Evolutionary conservation across 2,113 vertebrate species (phyloP).

Genomic region (Pachyramphus minor): DNA sequence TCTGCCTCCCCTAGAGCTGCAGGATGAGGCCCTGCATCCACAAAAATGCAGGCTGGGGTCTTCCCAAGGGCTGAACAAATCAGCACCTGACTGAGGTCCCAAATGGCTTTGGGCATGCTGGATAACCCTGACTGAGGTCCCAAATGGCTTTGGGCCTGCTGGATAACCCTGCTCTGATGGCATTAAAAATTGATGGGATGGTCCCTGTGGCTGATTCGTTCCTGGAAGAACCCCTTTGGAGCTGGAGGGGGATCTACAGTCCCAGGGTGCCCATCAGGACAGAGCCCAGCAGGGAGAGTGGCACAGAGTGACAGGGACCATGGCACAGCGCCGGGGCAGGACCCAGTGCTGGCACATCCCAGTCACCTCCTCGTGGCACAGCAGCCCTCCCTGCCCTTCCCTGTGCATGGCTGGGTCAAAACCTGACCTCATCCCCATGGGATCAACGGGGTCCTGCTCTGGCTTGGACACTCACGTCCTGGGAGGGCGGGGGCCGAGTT

Average conservation of each 20-base stretch:
- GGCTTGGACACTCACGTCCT: accelerated
- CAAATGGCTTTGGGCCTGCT: neutral
- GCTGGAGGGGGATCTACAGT: neutral
- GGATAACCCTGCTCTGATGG: neutral
- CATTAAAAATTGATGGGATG: neutral
- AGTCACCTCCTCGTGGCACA: neutral
- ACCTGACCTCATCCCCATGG: accelerated
- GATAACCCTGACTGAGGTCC: neutral
- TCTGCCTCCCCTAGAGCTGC: neutral
- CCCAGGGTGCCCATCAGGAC: neutral
- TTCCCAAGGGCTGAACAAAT: neutral
- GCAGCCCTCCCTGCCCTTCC: neutral
- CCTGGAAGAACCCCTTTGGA: neutral
- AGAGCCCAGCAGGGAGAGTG: neutral
- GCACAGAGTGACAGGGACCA: accelerated
- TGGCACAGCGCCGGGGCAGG: neutral
- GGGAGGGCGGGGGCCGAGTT: neutral
- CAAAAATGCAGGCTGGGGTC: neutral
- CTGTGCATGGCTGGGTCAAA: accelerated
- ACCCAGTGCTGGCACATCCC: neutral
- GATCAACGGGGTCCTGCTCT: neutral
- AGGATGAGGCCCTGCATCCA: neutral
- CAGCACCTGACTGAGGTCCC: neutral
- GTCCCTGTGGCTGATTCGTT: neutral
- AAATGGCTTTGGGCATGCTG: neutral